A percentile compares a stretch with the other conserved stretches of the same genome.
phyloP scores from a whole-genome alignment of 1,140 invertebrate genomes.

The silkworm (Bombyx mori) region DNA sequence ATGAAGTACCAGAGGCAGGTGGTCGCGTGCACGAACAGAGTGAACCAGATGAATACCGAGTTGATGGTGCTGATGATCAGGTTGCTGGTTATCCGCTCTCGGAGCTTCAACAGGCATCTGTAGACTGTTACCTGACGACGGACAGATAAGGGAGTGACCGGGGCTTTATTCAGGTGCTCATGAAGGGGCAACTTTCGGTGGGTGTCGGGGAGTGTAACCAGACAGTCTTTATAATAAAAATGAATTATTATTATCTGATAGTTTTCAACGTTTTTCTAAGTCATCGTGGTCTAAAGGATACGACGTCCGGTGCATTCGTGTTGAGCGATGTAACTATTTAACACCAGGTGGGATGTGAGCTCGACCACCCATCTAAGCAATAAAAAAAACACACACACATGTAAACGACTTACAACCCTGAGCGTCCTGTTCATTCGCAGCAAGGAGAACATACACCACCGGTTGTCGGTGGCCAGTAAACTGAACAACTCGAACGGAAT shows the following conservation, averaged over 20 bases:
- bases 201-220: no score
- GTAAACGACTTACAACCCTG: conserved; percentile 32
- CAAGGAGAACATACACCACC: conserved; percentile 27
- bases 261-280: no score
- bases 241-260: background rate
- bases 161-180: no score
- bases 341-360: no score
- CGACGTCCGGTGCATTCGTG: no score
- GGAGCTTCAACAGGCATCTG: conserved; percentile 30
- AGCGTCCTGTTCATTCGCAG: conserved; percentile 45
- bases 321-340: no score
- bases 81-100: conserved; percentile 33
- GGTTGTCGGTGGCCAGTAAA: conserved; percentile 15
- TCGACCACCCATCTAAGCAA: no score
- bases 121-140: conserved; percentile 34
- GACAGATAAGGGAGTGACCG: background rate
- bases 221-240: no score
- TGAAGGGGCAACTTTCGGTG: no score
- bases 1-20: conserved; percentile 49
- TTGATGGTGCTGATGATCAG: conserved; percentile 28
- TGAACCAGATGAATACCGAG: conserved; percentile 44
- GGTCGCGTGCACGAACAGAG: conserved; percentile 34
- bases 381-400: no score
- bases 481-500: conserved; percentile 34
- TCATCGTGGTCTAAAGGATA: no score